Base-by-base conservation (phyloP, 2,113 vertebrate genomes). In the Pampusana beccarii region DNA sequence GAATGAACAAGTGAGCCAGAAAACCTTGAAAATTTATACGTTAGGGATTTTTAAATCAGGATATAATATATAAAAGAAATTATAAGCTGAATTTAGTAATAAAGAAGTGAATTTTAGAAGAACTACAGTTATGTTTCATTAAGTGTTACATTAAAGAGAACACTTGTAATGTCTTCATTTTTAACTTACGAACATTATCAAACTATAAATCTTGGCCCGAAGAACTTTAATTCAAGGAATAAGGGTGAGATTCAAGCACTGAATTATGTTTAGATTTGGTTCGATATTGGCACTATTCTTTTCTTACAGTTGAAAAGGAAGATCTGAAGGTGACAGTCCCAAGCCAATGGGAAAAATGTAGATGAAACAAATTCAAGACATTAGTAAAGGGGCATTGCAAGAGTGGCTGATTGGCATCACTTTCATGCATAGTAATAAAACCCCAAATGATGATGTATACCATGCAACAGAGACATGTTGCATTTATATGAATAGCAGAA, bases 281-380 rank as follows among this genome's bases (percentile, higher is more conserved):
- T 62, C 42, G 44, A 42, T 51, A 61, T 69, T 80, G 34, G 38
- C 77, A 64, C 77, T 71, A 46, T 85, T 95, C 29, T 93, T 86
- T 75, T 90, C 69, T 82, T 91, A 86, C 48, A 95, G 73, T 48
- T 91, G 84, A 95, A 96, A 95, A 93, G 86, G 11, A 95, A 95
- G 82, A 91, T 93, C 80, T 94, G 89, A 97, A 71, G 67, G 64
- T 92, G 90, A 96, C 92, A 58, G 33, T 23, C 23, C 26, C 57
- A n/a, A 96, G 80, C 70, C 94, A 93, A 91, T 78, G 86, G 86
- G 83, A 95, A 95, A 94, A 96, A 78, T 40, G 58, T 78, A 91
- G 70, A 92, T 91, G 83, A 93, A 97, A 86, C 93, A 80, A 71
- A 77, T 77, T 95, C 75, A 90, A 93, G 88, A 87, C 92, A 79